A percentile compares a stretch with the other conserved stretches of the same genome.
phyloP scores from a whole-genome alignment of 2,113 vertebrate species.

The Petrocephalus microphthalmus region DNA sequence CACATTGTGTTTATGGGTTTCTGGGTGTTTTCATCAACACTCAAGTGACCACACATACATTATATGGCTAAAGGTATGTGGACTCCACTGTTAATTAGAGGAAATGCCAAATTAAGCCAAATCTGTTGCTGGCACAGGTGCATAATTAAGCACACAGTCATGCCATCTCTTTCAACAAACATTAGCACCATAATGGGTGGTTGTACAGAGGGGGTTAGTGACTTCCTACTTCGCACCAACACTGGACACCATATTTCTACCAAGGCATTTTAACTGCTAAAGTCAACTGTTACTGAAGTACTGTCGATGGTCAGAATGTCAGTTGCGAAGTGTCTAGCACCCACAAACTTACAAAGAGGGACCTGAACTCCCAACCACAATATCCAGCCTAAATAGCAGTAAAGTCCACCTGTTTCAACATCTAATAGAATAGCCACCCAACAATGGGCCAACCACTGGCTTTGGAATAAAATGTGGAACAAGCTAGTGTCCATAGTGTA shows the following conservation, averaged over 20 bases:
- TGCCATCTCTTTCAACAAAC: not conserved
- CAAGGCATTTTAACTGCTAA: not conserved
- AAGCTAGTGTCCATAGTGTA: too few species aligned
- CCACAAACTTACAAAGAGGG: not conserved
- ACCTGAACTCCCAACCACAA: not conserved
- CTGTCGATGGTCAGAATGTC: not conserved
- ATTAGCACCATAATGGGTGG: not conserved
- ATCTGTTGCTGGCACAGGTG: not conserved
- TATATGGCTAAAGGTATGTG: not conserved
- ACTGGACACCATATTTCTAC: not conserved
- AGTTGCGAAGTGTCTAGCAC: not conserved
- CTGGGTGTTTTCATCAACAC: not conserved
- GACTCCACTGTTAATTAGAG: not conserved
- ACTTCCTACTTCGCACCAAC: not conserved
- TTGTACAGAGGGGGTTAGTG: not conserved
- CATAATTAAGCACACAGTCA: not conserved
- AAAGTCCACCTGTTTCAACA: too few species aligned
- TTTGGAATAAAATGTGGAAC: too few species aligned
- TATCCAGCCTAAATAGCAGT: not conserved
- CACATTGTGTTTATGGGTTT: not conserved
- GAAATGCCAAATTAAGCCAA: not conserved
- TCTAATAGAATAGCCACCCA: too few species aligned
- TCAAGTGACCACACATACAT: not conserved
- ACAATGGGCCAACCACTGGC: too few species aligned
- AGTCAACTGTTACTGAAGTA: not conserved